A percentile compares a stretch with the other conserved stretches of the same genome.
Conservation (phyloP, 1,140 invertebrate genomes). For the Agrypnia vestita region DNA sequence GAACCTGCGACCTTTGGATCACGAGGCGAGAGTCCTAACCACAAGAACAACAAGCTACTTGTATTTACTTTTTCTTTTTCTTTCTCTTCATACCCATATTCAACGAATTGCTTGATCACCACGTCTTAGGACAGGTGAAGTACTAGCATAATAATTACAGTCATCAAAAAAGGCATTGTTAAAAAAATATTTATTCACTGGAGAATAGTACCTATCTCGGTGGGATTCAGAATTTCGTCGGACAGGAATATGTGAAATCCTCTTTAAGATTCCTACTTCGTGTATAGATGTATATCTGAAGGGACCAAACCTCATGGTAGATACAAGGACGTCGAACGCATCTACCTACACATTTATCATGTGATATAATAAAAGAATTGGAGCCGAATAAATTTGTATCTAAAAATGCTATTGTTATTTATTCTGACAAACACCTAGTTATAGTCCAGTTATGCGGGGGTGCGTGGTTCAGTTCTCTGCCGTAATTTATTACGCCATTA, state of each 20-base stretch:
- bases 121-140: no score
- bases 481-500: slow-evolving; percentile 26
- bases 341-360: no score
- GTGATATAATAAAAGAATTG: background rate
- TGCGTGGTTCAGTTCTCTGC: background rate
- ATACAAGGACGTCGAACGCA: background rate
- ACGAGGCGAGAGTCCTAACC: no score
- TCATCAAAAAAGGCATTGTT: background rate
- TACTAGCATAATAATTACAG: no score
- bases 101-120: no score
- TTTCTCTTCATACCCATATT: no score
- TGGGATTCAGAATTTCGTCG: background rate
- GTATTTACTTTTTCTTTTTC: no score
- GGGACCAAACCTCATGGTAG: background rate
- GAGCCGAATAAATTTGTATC: slow-evolving; percentile 20
- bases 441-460: slow-evolving; percentile 14
- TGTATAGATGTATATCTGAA: background rate
- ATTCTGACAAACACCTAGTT: slow-evolving; percentile 23
- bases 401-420: slow-evolving; percentile 26
- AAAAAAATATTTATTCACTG: background rate
- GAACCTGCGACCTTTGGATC: no score
- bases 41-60: no score
- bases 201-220: background rate
- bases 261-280: slow-evolving; percentile 7
- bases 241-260: background rate